Evolutionary conservation across 2,113 vertebrate genomes (phyloP), one percentile per base, ranked within the genome.

Genomic region (Ivindomyrus marchei): DNA sequence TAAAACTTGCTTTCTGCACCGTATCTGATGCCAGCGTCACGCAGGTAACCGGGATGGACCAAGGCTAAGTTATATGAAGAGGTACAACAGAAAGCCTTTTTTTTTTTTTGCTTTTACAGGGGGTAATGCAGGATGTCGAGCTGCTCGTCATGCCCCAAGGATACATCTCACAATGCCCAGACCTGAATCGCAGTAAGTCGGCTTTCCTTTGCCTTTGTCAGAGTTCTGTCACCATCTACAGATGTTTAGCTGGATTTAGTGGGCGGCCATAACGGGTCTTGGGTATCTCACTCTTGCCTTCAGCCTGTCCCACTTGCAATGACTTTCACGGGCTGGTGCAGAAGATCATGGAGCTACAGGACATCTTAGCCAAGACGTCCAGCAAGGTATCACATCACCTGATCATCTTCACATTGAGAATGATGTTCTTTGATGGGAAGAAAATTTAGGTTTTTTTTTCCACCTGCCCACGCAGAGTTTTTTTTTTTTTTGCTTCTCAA

Each of bases 311-410:
- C 74, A 99, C 98, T 80, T 99, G 98, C 94, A 99, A 98, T 92
- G 98, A 99, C 92, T 99, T 99, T 95, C 98, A 99, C 74, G 98
- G 98, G 88, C 98, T 99, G 19, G 98, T 99, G 92, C 98, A 99
- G 96, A 99, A 99, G 96, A 99, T 99, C 92, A 99, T 99, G 98
- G 98, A 99, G 91, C 94, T 99, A 50, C 98, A 99, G 93, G 98
- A 99, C 62, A 97, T 99, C 94, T 96, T 99, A 89, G 98, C 98
- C 77, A 99, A 98, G 95, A 99, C 98, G 84, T 99, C 98, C 93
- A 97, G 97, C 94, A 99, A 99, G 98, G 98, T 99, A 97, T 94
- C 52, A 52, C 77, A 15, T 24, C 4, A 19, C 46, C 58, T 42
- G n/a, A 36, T 53, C 31, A 31, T 31, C 3, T 49, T n/a, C 21